Base-by-base conservation (phyloP, 2,113 vertebrate genomes). In the Cryptotis parvus region DNA sequence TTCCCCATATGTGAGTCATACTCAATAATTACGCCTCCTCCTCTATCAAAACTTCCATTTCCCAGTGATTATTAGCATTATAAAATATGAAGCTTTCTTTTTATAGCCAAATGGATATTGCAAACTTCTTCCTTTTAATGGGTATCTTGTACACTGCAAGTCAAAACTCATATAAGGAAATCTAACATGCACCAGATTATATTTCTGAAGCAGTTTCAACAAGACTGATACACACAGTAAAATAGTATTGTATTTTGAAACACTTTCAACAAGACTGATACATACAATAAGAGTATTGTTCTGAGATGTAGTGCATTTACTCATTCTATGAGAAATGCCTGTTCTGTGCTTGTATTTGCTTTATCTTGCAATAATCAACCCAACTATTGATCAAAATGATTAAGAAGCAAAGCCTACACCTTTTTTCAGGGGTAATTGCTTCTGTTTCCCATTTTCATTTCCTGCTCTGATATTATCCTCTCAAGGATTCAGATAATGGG, bases 321-420 rank as follows among this genome's bases (percentile, higher is more conserved):
- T 75, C 18, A 91, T 27, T 77, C 61, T 79, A 70, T 65, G 26
- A 88, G 33, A 35, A 91, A 31, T 35, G n/a, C 9, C n/a, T 73
- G 3, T 29, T 84, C 31, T 83, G 3, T 9, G 6, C 11, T 88
- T 89, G 18, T 10, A 37, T 91, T 87, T 91, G 70, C 26, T 68
- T 63, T 72, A 80, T 1, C 24, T 82, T 93, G 12, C 6, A 66
- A 87, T 37, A 94, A 69, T 37, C 87, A 69, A 90, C 27, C 31
- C 77, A 95, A 75, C 41, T 79, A 81, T 73, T 87, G 73, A 92
- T 81, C 26, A 84, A 84, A 92, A 88, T 94, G 65, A 90, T 75
- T 90, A 73, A 83, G 43, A 87, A 75, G 8, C 3, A 78, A 94
- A 85, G 65, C 12, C 2, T 90, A 35, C 1, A 61, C 6, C 16